Evolutionary conservation across 2,113 vertebrate genomes (phyloP).

Genomic region (Ctenodactylus gundi): DNA sequence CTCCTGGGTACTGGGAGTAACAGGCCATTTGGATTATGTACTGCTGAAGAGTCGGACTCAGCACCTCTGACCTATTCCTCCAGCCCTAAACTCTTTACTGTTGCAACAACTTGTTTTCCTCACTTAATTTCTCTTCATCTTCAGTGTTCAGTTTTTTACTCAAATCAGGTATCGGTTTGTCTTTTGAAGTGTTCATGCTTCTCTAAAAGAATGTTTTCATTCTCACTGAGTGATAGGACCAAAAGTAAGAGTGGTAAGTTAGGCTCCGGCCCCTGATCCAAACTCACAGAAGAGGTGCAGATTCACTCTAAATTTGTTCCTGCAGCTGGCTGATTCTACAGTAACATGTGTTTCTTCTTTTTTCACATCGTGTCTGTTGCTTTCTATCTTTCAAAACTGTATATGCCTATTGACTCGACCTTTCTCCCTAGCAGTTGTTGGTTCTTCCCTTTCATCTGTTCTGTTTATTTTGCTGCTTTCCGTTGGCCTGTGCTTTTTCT

Average conservation of each 20-base stretch:
- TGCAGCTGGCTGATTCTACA: not conserved
- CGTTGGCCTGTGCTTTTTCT: no score
- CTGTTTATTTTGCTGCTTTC: no score
- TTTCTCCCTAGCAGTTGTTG: not conserved
- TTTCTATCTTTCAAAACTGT: conserved; percentile 25
- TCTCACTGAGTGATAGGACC: not conserved
- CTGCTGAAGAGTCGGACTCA: no score
- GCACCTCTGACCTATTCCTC: no score
- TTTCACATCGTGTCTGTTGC: not conserved
- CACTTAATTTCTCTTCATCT: not conserved
- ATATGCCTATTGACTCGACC: not conserved
- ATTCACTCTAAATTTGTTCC: not conserved
- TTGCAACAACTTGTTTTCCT: not conserved
- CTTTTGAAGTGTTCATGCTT: not conserved
- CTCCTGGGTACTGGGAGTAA: not conserved
- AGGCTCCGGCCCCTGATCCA: not conserved
- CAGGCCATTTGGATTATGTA: no score
- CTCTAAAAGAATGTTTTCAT: not conserved
- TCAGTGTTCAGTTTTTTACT: not conserved
- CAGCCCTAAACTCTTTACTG: conserved; percentile 24
- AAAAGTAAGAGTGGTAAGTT: not conserved
- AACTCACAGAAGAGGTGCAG: not conserved
- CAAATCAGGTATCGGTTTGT: not conserved
- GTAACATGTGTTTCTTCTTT: not conserved
- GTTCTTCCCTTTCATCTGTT: not conserved